phyloP scores from a whole-genome alignment of 2,113 vertebrate genomes.

The Dryoscopus gambensis region DNA sequence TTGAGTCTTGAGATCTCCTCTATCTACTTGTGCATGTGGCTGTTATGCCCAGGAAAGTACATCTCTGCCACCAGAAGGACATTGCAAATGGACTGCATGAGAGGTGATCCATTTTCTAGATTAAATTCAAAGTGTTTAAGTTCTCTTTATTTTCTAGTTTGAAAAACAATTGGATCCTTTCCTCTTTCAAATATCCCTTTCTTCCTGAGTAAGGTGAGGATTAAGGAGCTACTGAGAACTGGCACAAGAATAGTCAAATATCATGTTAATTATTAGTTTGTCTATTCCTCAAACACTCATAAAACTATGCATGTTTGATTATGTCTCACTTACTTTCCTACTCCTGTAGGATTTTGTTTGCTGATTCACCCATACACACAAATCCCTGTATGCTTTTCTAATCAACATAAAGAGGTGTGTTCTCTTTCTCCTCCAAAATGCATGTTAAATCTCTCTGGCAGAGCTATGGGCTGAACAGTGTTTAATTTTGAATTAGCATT shows the following conservation, averaged over 20 bases:
- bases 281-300: neutral
- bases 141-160: neutral
- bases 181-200: neutral
- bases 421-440: neutral
- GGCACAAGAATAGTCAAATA: neutral
- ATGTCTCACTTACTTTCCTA: neutral
- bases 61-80: neutral
- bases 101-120: neutral
- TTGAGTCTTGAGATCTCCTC: neutral
- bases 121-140: neutral
- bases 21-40: neutral
- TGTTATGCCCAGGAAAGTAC: neutral
- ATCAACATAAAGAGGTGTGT: neutral
- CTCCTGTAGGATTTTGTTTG: neutral
- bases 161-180: neutral
- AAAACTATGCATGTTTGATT: neutral
- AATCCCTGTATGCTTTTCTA: neutral
- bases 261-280: neutral
- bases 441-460: neutral
- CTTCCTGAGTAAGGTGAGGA: neutral
- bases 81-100: neutral
- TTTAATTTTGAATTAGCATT: neutral
- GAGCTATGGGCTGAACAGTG: neutral
- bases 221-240: neutral
- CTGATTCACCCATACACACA: neutral